Conservation (phyloP, 2,888 invertebrate genomes). For the Prosopocoilus inquinatus region DNA sequence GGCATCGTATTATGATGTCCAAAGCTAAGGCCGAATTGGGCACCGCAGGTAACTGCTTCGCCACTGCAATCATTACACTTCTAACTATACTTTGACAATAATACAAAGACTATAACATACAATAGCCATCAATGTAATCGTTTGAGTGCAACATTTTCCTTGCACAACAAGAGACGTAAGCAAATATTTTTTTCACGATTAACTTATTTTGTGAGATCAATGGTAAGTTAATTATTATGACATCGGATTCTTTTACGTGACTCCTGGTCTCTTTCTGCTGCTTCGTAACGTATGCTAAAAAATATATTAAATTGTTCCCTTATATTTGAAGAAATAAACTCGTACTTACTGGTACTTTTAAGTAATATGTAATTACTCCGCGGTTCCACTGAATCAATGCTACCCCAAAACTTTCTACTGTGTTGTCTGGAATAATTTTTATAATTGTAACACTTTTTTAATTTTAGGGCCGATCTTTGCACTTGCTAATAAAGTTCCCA, state of each 20-base stretch:
- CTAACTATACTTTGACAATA: background rate
- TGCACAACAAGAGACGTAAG: slow-evolving; percentile 15
- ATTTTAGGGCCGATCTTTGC: too few species aligned
- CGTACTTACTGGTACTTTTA: slow-evolving; percentile 14
- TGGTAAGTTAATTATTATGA: slow-evolving; percentile 29
- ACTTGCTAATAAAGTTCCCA: background rate
- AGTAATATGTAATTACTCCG: slow-evolving; percentile 4
- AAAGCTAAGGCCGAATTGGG: slow-evolving; percentile 13
- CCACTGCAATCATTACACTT: slow-evolving; percentile 16
- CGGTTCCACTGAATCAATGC: slow-evolving; percentile 7
- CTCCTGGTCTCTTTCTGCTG: slow-evolving; percentile 18
- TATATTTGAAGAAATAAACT: background rate
- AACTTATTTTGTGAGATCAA: slow-evolving; percentile 17
- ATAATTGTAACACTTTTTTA: background rate
- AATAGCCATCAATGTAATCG: slow-evolving; percentile 14
- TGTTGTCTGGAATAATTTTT: slow-evolving; percentile 5
- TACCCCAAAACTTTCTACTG: slow-evolving; percentile 5
- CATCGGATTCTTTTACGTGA: slow-evolving; percentile 30
- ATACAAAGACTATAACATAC: slow-evolving; percentile 15
- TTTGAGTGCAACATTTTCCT: slow-evolving; percentile 12
- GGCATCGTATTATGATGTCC: slow-evolving; percentile 13
- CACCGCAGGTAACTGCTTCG: slow-evolving; percentile 1
- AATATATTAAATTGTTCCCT: slow-evolving; percentile 3
- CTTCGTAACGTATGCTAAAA: slow-evolving; percentile 30
- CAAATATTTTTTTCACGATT: slow-evolving; percentile 11